Conservation (phyloP, 2,113 vertebrate genomes). For the Petaurus breviceps region DNA sequence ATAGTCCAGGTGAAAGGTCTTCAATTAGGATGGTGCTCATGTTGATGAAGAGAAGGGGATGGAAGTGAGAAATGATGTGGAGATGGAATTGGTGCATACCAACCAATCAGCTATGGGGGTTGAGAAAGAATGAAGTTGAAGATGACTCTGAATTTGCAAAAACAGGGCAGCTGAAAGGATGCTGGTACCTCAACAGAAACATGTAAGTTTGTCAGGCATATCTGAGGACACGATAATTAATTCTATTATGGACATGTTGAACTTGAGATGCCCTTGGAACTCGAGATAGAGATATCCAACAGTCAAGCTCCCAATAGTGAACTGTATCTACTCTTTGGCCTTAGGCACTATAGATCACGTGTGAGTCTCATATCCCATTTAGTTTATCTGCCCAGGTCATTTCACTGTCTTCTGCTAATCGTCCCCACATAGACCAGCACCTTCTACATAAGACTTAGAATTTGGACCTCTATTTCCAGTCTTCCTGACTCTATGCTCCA, state of each 20-base stretch:
- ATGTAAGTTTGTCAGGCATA: background rate
- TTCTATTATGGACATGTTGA: background rate
- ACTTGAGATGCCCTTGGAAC: background rate
- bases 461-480: background rate
- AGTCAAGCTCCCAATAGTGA: background rate
- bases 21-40: background rate
- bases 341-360: background rate
- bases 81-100: background rate
- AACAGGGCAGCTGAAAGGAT: background rate
- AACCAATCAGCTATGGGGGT: background rate
- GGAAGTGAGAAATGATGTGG: background rate
- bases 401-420: background rate
- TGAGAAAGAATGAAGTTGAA: background rate
- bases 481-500: background rate
- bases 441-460: background rate
- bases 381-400: background rate
- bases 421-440: background rate
- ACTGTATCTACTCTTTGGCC: background rate
- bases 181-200: background rate
- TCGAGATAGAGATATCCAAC: background rate
- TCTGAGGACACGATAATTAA: background rate
- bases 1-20: background rate
- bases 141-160: background rate
- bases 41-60: background rate
- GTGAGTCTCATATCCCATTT: background rate